Percentiles rank a stretch among this genome's conserved stretches.
Conservation (phyloP, 2,113 vertebrate genomes). For the Bos indicus region DNA sequence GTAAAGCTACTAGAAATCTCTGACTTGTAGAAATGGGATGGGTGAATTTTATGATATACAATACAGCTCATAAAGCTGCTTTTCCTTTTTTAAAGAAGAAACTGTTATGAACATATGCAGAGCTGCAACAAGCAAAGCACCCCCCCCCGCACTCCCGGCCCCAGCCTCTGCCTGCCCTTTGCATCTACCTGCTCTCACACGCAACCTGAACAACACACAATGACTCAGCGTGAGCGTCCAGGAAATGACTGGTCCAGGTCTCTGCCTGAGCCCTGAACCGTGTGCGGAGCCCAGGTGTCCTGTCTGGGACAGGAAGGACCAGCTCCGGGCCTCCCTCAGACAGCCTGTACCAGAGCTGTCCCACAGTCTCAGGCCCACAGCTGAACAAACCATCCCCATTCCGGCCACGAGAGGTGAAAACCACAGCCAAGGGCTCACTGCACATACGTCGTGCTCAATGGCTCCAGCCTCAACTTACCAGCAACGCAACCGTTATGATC, state of each 20-base stretch:
- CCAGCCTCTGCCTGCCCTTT: not conserved
- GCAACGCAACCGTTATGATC: not conserved
- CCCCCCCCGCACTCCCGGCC: fast-evolving
- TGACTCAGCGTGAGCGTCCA: not conserved
- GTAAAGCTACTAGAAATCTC: not conserved
- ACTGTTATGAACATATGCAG: not conserved
- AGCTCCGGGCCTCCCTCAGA: not conserved
- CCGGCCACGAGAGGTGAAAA: not conserved
- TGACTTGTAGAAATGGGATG: too few species aligned
- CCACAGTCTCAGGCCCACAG: not conserved
- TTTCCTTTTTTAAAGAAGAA: not conserved
- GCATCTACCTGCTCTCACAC: fast-evolving
- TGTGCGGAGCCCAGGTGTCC: not conserved
- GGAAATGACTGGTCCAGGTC: not conserved
- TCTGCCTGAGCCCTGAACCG: not conserved
- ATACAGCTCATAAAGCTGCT: not conserved
- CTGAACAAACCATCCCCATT: not conserved
- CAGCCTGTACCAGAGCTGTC: not conserved
- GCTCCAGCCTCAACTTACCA: not conserved
- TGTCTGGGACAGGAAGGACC: fast-evolving
- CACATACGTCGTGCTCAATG: not conserved
- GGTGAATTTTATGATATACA: not conserved
- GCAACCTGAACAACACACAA: not conserved
- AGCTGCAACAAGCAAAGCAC: too few species aligned
- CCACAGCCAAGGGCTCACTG: not conserved